Evolutionary conservation across 2,113 vertebrate species (phyloP).

Genomic region (Mystacornis crossleyi): DNA sequence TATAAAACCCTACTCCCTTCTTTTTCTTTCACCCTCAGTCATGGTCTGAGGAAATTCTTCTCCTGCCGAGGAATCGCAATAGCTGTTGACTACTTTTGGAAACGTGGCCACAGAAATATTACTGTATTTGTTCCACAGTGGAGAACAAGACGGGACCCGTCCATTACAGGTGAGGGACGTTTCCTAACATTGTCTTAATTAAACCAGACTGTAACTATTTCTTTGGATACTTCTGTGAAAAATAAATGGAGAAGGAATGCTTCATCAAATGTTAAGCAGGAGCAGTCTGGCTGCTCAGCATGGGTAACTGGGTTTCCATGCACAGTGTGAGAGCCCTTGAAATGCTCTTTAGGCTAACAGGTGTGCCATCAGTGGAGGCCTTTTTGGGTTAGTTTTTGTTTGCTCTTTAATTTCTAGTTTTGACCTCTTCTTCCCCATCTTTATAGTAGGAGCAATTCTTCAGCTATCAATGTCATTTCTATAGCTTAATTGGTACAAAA

Average conservation of each 20-base stretch:
- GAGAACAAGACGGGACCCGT: slow-evolving; percentile 90
- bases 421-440: background rate
- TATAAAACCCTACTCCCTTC: background rate
- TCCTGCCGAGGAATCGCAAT: slow-evolving; percentile 96
- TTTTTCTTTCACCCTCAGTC: slow-evolving; percentile 68
- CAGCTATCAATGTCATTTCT: background rate
- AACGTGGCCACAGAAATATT: slow-evolving; percentile 91
- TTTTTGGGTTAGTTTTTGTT: background rate
- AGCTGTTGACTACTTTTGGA: slow-evolving; percentile 95
- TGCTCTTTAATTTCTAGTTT: background rate
- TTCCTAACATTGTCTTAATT: background rate
- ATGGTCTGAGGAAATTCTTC: slow-evolving; percentile 91
- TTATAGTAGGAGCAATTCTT: background rate
- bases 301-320: background rate
- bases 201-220: background rate
- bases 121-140: slow-evolving; percentile 97
- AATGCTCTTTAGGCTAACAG: background rate
- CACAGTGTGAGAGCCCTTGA: background rate
- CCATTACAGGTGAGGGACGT: slow-evolving; percentile 83
- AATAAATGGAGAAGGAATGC: background rate
- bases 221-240: background rate
- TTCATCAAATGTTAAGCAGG: background rate
- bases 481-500: background rate
- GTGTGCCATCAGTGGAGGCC: background rate
- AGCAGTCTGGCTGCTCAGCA: background rate